Conservation (phyloP, 2,113 vertebrate genomes). For the Plestiodon gilberti region DNA sequence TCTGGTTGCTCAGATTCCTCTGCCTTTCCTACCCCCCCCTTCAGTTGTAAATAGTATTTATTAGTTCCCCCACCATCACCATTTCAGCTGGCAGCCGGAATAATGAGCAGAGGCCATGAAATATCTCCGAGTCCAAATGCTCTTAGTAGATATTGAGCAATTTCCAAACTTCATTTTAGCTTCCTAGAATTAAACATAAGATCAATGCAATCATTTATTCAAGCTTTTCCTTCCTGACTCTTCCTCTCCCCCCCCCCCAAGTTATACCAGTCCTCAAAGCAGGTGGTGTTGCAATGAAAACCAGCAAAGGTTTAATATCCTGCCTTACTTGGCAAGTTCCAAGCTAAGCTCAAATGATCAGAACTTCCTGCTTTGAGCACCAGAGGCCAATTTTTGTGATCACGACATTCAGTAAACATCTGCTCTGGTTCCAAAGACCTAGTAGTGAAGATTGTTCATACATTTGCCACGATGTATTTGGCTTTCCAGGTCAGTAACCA, state of each 20-base stretch:
- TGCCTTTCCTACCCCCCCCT: slow-evolving; percentile 35
- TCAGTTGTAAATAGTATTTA: slow-evolving; percentile 87
- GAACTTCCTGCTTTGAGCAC: not conserved
- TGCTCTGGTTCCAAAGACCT: not conserved
- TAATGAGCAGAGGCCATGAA: slow-evolving; percentile 14
- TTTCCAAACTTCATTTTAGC: not conserved
- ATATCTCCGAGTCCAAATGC: not conserved
- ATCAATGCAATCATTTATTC: not conserved
- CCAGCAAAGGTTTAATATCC: not conserved
- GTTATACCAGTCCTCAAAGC: slow-evolving; percentile 26
- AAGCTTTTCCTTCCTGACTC: slow-evolving; percentile 3
- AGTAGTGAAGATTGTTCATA: not conserved
- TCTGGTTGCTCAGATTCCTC: slow-evolving; percentile 32
- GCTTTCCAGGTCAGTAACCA: not conserved
- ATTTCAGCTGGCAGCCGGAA: slow-evolving; percentile 38
- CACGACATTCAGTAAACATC: not conserved
- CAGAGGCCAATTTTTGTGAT: not conserved
- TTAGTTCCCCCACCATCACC: slow-evolving; percentile 72
- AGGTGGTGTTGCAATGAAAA: not conserved
- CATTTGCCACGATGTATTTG: not conserved
- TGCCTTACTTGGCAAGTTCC: not conserved
- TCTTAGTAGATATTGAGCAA: slow-evolving; percentile 41
- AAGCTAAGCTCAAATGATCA: not conserved
- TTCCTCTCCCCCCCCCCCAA: slow-evolving; percentile 3
- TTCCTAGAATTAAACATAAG: not conserved